phyloP scores from a whole-genome alignment of 2,113 vertebrate species.

The Bufo gargarizans region DNA sequence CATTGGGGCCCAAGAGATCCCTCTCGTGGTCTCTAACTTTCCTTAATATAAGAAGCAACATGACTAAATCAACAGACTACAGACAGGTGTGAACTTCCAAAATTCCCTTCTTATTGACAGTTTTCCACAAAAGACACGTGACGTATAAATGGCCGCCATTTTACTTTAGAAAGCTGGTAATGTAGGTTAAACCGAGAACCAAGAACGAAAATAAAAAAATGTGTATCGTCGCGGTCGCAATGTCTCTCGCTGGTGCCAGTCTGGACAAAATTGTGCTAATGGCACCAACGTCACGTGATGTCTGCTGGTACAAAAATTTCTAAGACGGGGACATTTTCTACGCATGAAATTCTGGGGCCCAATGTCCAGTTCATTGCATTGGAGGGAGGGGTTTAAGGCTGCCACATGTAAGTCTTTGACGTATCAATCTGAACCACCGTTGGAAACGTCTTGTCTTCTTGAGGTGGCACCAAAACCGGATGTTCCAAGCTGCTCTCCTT shows the following conservation, averaged over 20 bases:
- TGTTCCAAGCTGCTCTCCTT: conserved; percentile 69
- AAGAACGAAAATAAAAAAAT: not conserved
- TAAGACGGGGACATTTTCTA: conserved; percentile 48
- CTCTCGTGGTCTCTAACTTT: no score
- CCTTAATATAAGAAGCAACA: not conserved
- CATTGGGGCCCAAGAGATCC: no score
- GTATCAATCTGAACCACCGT: conserved; percentile 76
- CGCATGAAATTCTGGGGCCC: not conserved
- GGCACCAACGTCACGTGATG: conserved; percentile 7
- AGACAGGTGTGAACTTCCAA: not conserved
- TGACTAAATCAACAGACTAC: not conserved
- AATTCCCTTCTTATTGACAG: conserved; percentile 35
- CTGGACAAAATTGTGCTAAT: conserved; percentile 28
- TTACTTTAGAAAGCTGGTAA: conserved; percentile 25
- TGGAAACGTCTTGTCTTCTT: conserved; percentile 29
- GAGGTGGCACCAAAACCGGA: conserved; percentile 47
- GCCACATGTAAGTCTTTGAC: conserved; percentile 81
- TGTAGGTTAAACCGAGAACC: conserved; percentile 19
- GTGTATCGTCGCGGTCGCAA: not conserved
- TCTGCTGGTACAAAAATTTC: conserved; percentile 35
- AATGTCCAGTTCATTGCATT: not conserved
- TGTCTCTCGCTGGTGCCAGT: not conserved
- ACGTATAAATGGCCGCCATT: conserved; percentile 17
- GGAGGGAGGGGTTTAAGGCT: conserved; percentile 55
- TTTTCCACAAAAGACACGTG: conserved; percentile 8